phyloP scores from a whole-genome alignment of 2,113 vertebrate genomes.

The Paralichthys olivaceus region DNA sequence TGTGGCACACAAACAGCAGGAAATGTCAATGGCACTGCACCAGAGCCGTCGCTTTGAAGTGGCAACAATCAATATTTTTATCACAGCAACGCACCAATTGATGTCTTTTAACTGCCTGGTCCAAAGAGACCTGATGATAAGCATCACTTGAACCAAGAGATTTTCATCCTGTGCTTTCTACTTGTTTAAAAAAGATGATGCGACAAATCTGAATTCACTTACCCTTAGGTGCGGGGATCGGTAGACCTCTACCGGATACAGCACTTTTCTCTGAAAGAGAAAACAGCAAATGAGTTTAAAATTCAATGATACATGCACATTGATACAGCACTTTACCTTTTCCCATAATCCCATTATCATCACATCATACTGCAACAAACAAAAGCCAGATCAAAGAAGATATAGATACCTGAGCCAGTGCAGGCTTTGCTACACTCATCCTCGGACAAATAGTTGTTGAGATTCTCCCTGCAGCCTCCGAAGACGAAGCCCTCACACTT shows the following conservation, averaged over 20 bases:
- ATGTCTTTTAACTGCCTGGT: background rate
- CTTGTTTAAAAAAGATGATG: background rate
- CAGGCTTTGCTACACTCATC: conserved; percentile 89
- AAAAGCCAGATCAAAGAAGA: background rate
- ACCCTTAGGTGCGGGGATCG: conserved; percentile 24
- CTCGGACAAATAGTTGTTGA: conserved; percentile 90
- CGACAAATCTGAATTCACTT: conserved; percentile 17
- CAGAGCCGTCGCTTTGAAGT: background rate
- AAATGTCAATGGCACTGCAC: background rate
- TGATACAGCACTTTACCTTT: too few species aligned
- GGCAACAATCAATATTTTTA: background rate
- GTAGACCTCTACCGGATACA: conserved; percentile 33
- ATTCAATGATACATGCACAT: too few species aligned
- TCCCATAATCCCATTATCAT: background rate
- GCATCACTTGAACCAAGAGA: background rate
- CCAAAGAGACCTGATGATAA: background rate
- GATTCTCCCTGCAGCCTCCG: conserved; percentile 92
- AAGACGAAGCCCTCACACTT: conserved; percentile 88
- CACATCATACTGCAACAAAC: background rate
- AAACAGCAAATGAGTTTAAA: background rate
- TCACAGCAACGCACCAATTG: background rate
- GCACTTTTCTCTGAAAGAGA: conserved; percentile 35
- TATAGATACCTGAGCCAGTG: conserved; percentile 53
- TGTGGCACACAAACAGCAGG: conserved; percentile 49
- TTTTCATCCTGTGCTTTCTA: background rate